Base-by-base conservation (phyloP, 2,113 vertebrate genomes). In the Leucopsar rothschildi region DNA sequence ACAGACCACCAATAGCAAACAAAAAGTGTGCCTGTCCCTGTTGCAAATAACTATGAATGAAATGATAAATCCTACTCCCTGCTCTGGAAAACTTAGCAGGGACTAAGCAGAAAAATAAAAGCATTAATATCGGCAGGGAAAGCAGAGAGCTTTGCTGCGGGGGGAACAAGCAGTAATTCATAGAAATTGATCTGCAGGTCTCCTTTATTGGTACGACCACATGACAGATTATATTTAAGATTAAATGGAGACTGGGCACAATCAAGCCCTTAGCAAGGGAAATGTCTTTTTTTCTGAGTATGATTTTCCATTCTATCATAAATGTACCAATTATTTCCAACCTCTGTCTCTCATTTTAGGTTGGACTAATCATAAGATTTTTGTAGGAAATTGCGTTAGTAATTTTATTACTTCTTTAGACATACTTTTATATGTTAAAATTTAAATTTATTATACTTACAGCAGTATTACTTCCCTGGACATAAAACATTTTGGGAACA, bases 1-100 rank as follows among this genome's bases (percentile, higher is more conserved):
- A 56, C 2, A 70, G 18, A 61, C 8, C 1, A 1, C 37, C 0
- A 0, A n/a, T 13, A 22, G 8, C 20, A 94, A 82, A 29, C 18
- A 47, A 59, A 79, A 85, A 64, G 69, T 37, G 2, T 56, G 2
- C 28, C 21, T 33, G 15, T 33, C 13, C 31, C 4, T 70, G 10
- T 40, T 86, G 27, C 22, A 39, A 12, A 55, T 29, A 25, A 4
- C 23, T 72, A 1, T 59, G 59, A 88, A 72, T 31, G n/a, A 78
- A 35, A 7, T 68, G 40, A 44, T 84, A 49, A 81, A 61, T 84
- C 17, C 40, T 27, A 44, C 13, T 77, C 11, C 3, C 12, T 2
- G 2, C 22, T 83, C 24, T 28, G 15, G n/a, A 47, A 20, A 69
- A 27, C 23, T 31, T 59, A 72, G 29, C 15, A 63, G 23, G 9